A percentile compares a stretch with the other conserved stretches of the same genome.
Evolutionary conservation across 2,113 vertebrate species (phyloP).

Genomic region (Diphyllodes magnificus): DNA sequence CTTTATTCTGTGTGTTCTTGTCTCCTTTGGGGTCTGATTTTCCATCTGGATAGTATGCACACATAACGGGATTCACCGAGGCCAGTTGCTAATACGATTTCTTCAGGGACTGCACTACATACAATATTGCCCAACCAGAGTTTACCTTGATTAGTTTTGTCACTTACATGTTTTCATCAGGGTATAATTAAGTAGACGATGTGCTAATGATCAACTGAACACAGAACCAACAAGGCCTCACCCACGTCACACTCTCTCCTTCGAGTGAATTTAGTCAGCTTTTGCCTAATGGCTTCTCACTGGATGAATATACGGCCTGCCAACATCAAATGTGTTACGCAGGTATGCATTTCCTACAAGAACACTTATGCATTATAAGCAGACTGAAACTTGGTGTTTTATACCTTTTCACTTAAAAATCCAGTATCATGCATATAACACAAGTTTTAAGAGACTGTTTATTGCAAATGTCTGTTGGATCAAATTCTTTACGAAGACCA

Average conservation of each 20-base stretch:
- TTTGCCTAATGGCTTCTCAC: not conserved
- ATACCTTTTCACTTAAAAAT: not conserved
- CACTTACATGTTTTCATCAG: not conserved
- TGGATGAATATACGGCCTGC: too few relatives aligned
- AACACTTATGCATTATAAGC: not conserved
- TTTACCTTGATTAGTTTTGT: not conserved
- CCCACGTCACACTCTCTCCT: not conserved
- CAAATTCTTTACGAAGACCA: not conserved
- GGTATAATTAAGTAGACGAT: not conserved
- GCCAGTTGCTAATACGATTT: not conserved
- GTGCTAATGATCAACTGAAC: not conserved
- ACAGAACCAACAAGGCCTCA: not conserved
- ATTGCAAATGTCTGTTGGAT: not conserved
- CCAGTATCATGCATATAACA: too few relatives aligned
- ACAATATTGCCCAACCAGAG: not conserved
- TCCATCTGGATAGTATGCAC: rapidly evolving
- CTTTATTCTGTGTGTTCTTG: not conserved
- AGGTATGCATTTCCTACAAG: not conserved
- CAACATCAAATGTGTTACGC: not conserved
- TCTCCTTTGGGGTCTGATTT: not conserved
- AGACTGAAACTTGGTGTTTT: not conserved
- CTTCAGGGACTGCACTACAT: not conserved
- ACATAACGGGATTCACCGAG: not conserved
- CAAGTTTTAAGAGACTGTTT: not conserved
- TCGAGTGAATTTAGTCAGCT: not conserved